phyloP scores from a whole-genome alignment of 2,113 vertebrate genomes.

The Tenrec ecaudatus region DNA sequence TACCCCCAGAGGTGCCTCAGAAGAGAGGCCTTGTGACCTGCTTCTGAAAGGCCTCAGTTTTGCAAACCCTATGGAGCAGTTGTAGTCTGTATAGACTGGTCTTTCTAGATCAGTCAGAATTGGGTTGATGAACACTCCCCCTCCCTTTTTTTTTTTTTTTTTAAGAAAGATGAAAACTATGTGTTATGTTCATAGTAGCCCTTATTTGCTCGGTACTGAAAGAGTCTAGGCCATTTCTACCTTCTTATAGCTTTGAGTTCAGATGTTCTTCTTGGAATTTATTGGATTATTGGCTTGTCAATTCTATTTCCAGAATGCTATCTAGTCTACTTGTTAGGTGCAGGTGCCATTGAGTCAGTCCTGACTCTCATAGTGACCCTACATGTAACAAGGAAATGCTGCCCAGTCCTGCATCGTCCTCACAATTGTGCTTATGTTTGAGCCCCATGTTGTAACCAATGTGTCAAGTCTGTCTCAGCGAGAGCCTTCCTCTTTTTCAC shows the following conservation, averaged over 20 bases:
- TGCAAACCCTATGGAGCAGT: too few relatives aligned
- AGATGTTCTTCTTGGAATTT: not conserved
- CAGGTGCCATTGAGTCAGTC: not conserved
- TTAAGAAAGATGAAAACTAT: not conserved
- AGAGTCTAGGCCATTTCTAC: not conserved
- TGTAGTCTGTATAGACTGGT: too few relatives aligned
- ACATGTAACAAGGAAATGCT: too few relatives aligned
- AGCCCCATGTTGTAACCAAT: too few relatives aligned
- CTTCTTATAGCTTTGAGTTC: constrained; percentile 58
- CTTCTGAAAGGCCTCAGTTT: not conserved
- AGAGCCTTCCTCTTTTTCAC: too few relatives aligned
- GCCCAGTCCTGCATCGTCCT: too few relatives aligned
- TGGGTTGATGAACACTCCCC: too few relatives aligned
- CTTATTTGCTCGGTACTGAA: not conserved
- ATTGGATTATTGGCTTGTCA: constrained; percentile 6
- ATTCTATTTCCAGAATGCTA: not conserved
- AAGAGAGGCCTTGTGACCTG: not conserved
- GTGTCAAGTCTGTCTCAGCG: too few relatives aligned
- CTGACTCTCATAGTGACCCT: too few relatives aligned
- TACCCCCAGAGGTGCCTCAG: not conserved
- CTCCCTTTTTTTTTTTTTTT: not conserved
- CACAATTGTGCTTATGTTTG: too few relatives aligned
- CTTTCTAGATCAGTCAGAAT: too few relatives aligned
- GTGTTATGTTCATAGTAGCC: not conserved
- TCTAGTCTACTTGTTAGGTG: not conserved